Evolutionary conservation across 2,888 invertebrate species (phyloP).

Genomic region (Lysandra coridon): DNA sequence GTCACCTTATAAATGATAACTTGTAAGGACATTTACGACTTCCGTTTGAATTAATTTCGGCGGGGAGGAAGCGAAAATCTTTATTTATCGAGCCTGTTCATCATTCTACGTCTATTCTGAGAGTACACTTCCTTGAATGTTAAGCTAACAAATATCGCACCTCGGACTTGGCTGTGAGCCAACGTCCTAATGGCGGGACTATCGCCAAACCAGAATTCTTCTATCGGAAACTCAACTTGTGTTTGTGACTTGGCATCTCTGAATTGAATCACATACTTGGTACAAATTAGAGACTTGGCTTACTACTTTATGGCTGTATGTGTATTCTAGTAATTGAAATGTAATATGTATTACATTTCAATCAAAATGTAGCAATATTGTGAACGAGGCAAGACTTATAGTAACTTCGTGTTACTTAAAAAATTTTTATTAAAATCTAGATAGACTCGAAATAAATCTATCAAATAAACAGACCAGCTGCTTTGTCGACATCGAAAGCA

Average conservation of each 20-base stretch:
- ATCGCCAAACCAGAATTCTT: conserved; percentile 23
- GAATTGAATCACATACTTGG: background rate
- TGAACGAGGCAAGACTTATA: too few species aligned
- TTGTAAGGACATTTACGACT: background rate
- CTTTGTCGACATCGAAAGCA: background rate
- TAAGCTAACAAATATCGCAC: conserved; percentile 74
- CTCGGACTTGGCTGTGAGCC: conserved; percentile 67
- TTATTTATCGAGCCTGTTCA: conserved; percentile 42
- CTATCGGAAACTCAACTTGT: conserved; percentile 12
- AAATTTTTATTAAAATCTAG: too few species aligned
- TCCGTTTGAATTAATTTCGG: conserved; percentile 17
- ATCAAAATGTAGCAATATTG: too few species aligned
- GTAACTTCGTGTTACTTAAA: too few species aligned
- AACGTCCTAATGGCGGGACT: conserved; percentile 68
- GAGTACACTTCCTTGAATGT: conserved; percentile 77
- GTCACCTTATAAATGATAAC: background rate
- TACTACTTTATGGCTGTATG: too few species aligned
- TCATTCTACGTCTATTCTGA: conserved; percentile 70
- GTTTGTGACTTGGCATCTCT: conserved; percentile 8
- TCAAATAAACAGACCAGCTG: background rate
- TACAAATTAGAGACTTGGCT: background rate
- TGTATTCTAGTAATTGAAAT: too few species aligned
- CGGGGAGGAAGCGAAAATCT: conserved; percentile 9
- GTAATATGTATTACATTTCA: too few species aligned
- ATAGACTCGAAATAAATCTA: background rate